Base-by-base conservation (phyloP, 2,113 vertebrate genomes). In the Agapornis roseicollis region DNA sequence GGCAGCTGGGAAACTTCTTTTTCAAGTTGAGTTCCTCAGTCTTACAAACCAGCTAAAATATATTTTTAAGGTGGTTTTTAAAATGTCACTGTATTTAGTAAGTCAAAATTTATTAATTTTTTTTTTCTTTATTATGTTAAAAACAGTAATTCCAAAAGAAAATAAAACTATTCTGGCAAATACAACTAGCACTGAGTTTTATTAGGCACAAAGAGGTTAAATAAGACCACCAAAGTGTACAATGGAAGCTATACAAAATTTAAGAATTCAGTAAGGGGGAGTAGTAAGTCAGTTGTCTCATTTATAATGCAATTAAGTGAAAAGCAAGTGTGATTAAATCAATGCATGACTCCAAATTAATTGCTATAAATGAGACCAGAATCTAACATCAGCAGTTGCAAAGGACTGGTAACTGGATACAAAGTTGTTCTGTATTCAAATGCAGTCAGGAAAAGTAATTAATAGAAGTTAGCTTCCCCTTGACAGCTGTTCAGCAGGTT, bases 51-150 rank as follows among this genome's bases (percentile, higher is more conserved):
- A 81, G 17, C 31, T 29, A 31, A 74, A 86, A 78, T 17, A 5
- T 5, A 73, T 46, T 60, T 1, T 20, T 68, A 22, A 10, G 1
- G 5, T 7, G 2, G 0, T 0, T 0, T 68, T 90, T 19, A 65
- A 83, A 83, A n/a, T 64, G 52, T 35, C 13, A 20, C 22, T 53
- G 12, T 15, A n/a, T 58, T 33, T 47, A 77, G 11, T 18, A 77
- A 1, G 3, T 11, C 63, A 23, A 8, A 55, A 18, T 61, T 41
- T 52, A 44, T 58, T 55, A 37, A 10, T 0, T 7, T 39, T 69
- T 39, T 69, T 55, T 70, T 65, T 71, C 46, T 17, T 78, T 33
- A 17, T 78, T 39, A 31, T 15, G 6, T 64, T 61, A 65, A 56
- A 90, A 61, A 60, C 6, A 63, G 31, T 28, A 13, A 93, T 56